Evolutionary conservation across 1,140 invertebrate species (phyloP).

Genomic region (Rhynchophorus ferrugineus): DNA sequence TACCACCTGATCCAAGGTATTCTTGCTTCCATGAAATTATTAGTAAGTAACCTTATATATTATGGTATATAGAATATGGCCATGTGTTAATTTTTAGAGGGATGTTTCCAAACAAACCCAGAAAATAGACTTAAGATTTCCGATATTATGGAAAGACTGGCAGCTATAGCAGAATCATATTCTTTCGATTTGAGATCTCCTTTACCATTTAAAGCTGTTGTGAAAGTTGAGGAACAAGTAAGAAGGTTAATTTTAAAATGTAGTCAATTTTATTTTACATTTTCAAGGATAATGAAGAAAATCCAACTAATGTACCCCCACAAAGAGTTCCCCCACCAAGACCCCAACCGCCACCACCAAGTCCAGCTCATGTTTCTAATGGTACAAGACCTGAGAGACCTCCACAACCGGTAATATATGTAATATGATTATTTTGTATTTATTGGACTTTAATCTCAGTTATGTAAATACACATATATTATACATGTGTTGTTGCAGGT

Average conservation of each 20-base stretch:
- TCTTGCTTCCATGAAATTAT: slow-evolving; percentile 87
- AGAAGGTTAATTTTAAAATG: not conserved
- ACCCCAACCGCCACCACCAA: slow-evolving; percentile 30
- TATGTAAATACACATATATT: too few species aligned
- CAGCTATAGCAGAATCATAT: slow-evolving; percentile 78
- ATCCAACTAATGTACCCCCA: slow-evolving; percentile 1
- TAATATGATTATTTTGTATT: too few species aligned
- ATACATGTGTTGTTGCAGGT: too few species aligned
- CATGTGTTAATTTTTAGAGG: slow-evolving; percentile 45
- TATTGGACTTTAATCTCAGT: too few species aligned
- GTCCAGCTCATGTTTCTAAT: slow-evolving; percentile 26
- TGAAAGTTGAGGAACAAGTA: slow-evolving; percentile 8
- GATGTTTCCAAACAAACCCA: slow-evolving; percentile 79
- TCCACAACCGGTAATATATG: slow-evolving; percentile 17
- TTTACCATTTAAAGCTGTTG: slow-evolving; percentile 37
- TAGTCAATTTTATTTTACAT: not conserved
- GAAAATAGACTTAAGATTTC: slow-evolving; percentile 65
- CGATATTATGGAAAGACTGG: slow-evolving; percentile 73
- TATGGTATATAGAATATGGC: not conserved
- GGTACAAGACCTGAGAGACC: slow-evolving; percentile 21
- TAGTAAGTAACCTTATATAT: slow-evolving; percentile 48
- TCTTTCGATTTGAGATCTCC: slow-evolving; percentile 70
- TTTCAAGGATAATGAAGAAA: slow-evolving; percentile 10
- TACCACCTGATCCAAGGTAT: slow-evolving; percentile 75
- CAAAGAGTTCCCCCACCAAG: slow-evolving; percentile 35